Conservation (phyloP, 2,888 invertebrate genomes). For the Leptura quadrifasciata region DNA sequence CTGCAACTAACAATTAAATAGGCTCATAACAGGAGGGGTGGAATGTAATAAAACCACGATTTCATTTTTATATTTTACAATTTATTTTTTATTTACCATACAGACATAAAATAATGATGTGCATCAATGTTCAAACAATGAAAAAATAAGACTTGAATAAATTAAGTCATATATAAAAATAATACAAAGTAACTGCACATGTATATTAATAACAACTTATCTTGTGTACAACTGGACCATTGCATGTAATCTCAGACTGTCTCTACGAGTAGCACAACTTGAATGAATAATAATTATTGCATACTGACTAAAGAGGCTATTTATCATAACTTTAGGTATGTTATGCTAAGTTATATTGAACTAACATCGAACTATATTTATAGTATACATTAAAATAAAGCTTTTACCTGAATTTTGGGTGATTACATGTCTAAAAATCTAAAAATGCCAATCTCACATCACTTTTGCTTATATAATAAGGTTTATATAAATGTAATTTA, state of each 20-base stretch:
- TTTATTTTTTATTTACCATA: constrained; percentile 74
- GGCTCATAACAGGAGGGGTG: too few species aligned
- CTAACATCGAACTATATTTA: constrained; percentile 74
- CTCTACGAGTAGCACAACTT: constrained; percentile 73
- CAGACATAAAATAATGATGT: constrained; percentile 74
- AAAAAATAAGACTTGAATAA: constrained; percentile 65
- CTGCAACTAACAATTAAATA: too few species aligned
- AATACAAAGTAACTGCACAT: constrained; percentile 68
- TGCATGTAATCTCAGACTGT: constrained; percentile 69
- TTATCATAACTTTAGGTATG: constrained; percentile 65
- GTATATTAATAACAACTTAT: constrained; percentile 65
- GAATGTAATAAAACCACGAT: constrained; percentile 13
- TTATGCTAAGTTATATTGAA: constrained; percentile 72
- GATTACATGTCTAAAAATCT: constrained; percentile 62
- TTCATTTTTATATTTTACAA: constrained; percentile 63
- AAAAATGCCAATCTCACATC: constrained; percentile 71
- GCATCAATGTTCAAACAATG: constrained; percentile 69
- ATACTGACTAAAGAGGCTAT: constrained; percentile 73
- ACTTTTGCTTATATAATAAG: constrained; percentile 70
- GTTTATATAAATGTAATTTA: constrained; percentile 65
- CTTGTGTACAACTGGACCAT: constrained; percentile 69
- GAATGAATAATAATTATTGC: constrained; percentile 72
- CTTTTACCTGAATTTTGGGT: constrained; percentile 72
- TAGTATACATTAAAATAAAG: constrained; percentile 73
- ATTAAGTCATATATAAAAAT: constrained; percentile 63